A percentile compares a stretch with the other conserved stretches of the same genome.
phyloP scores from a whole-genome alignment of 2,113 vertebrate species.

The Seriola aureovittata region DNA sequence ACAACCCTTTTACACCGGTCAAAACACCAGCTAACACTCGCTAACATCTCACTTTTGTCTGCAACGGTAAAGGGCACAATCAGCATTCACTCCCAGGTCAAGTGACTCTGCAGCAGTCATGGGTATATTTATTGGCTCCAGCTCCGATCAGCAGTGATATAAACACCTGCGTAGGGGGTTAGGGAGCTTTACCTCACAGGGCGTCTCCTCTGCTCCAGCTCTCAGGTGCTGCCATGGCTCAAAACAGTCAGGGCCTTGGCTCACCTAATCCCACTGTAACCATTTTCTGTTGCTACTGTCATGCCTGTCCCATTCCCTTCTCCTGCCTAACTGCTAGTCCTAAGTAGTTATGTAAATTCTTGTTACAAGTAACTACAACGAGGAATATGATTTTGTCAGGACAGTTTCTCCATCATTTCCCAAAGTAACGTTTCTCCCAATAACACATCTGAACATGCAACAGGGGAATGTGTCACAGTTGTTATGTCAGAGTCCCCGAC shows the following conservation, averaged over 20 bases:
- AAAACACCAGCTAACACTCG: no score
- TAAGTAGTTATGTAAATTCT: conserved; percentile 95
- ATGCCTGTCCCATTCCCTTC: conserved; percentile 97
- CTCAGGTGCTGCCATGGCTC: conserved; percentile 90
- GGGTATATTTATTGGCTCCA: conserved; percentile 57
- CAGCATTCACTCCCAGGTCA: no score
- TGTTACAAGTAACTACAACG: conserved; percentile 89
- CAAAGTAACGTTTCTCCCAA: conserved; percentile 74
- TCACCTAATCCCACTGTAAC: conserved; percentile 94
- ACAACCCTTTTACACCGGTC: no score
- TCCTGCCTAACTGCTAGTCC: conserved; percentile 88
- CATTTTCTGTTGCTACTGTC: conserved; percentile 91
- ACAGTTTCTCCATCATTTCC: conserved; percentile 84
- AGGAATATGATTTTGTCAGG: conserved; percentile 89
- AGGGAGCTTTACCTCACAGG: conserved; percentile 89
- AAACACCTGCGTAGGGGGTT: conserved; percentile 85
- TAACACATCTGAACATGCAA: conserved; percentile 76
- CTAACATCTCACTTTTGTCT: no score
- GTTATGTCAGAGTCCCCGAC: conserved; percentile 14
- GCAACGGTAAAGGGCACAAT: no score
- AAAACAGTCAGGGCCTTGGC: conserved; percentile 97
- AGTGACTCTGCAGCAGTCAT: neutral
- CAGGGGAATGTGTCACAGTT: conserved; percentile 55
- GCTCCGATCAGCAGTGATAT: conserved; percentile 76
- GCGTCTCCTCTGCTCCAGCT: conserved; percentile 88